Evolutionary conservation across 1,140 invertebrate species (phyloP).

Genomic region (Myzus persicae): DNA sequence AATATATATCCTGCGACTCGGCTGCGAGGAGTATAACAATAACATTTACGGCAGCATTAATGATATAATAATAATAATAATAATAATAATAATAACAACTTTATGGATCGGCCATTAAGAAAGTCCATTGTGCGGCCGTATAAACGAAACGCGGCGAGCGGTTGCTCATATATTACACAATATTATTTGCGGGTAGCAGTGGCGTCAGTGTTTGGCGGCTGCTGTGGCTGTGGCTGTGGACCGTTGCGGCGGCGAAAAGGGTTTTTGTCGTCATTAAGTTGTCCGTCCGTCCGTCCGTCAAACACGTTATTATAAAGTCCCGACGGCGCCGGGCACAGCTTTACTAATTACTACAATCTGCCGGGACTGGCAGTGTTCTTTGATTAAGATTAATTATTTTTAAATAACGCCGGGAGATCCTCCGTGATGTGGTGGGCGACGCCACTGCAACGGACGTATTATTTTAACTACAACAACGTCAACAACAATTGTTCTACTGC

Average conservation of each 20-base stretch:
- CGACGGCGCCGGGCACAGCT: constrained; percentile 6
- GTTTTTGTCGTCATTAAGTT: constrained; percentile 53
- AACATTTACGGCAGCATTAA: neutral
- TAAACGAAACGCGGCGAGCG: constrained; percentile 18
- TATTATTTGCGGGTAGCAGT: neutral
- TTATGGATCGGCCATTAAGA: constrained; percentile 25
- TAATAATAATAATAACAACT: constrained; percentile 10
- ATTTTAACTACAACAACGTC: neutral
- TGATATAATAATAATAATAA: constrained; percentile 3
- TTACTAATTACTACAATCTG: constrained; percentile 40
- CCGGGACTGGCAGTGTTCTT: neutral
- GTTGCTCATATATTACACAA: neutral
- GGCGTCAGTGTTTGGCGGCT: too few species aligned
- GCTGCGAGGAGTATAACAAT: neutral
- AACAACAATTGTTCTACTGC: too few species aligned
- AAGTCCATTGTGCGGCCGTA: constrained; percentile 30
- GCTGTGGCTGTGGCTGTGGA: neutral
- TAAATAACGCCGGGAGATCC: neutral
- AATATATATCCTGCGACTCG: too few species aligned
- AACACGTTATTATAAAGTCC: constrained; percentile 29
- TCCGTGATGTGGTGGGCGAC: neutral
- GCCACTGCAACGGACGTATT: neutral
- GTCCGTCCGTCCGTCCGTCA: constrained; percentile 27
- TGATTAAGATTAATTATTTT: constrained; percentile 47
- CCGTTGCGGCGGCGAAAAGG: neutral